Evolutionary conservation across 2,888 invertebrate species (phyloP).

Genomic region (Cactoblastis cactorum): DNA sequence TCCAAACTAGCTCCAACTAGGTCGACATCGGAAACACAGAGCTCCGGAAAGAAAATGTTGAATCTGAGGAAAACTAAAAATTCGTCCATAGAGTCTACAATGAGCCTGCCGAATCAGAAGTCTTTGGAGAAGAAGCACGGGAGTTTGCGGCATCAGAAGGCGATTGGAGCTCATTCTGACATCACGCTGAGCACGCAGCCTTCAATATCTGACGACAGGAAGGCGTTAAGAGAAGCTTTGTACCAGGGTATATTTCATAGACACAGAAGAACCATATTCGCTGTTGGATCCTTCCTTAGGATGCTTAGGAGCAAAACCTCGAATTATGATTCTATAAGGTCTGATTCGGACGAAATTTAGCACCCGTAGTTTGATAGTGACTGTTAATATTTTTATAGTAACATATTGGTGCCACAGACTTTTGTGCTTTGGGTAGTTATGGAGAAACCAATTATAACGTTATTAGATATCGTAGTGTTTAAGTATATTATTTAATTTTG

Average conservation of each 20-base stretch:
- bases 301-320: constrained; percentile 87
- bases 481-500: constrained; percentile 47
- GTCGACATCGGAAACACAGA: constrained; percentile 69
- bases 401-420: constrained; percentile 64
- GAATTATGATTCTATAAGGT: constrained; percentile 87
- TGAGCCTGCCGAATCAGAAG: constrained; percentile 75
- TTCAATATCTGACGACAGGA: constrained; percentile 80
- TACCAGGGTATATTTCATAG: constrained; percentile 89
- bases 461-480: constrained; percentile 46
- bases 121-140: constrained; percentile 77
- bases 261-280: constrained; percentile 86
- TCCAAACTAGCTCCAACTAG: constrained; percentile 70
- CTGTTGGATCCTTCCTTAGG: constrained; percentile 85
- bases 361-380: constrained; percentile 41
- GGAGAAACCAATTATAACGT: constrained; percentile 37
- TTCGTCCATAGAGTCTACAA: constrained; percentile 74
- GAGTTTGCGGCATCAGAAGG: constrained; percentile 80
- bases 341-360: constrained; percentile 77
- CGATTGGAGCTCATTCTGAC: constrained; percentile 80
- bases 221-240: constrained; percentile 84
- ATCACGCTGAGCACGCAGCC: constrained; percentile 72
- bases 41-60: constrained; percentile 63
- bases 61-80: constrained; percentile 73
- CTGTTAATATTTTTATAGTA: constrained; percentile 47
- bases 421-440: constrained; percentile 62